A percentile compares a stretch with the other conserved stretches of the same genome.
These are phyloP conservation scores for Anthopleura xanthogrammica DNA, from an alignment of 92 coral and sea anemone species.

Conservation along the genomic window DNA sequence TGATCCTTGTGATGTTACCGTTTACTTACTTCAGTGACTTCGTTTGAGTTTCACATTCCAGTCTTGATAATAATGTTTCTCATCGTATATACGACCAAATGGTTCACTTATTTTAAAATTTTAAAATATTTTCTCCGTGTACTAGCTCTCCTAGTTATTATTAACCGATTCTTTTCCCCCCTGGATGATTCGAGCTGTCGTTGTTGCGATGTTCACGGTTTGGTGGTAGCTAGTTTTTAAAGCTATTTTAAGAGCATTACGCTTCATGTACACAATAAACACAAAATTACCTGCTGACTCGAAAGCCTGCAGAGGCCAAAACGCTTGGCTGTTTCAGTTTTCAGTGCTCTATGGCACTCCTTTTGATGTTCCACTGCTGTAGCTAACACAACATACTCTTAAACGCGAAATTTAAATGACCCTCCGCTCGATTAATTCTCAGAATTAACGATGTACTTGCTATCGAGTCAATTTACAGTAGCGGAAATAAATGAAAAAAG, in stretches of 20 bases:
- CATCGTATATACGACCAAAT: too few species aligned
- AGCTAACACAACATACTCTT: background rate
- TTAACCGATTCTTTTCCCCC: background rate
- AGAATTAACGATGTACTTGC: too few species aligned
- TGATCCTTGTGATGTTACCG: background rate
- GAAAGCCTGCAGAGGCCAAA: background rate
- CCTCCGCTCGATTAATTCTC: too few species aligned
- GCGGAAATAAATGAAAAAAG: too few species aligned
- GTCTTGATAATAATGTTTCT: background rate
- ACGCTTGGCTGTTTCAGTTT: background rate
- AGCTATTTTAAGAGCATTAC: conserved; percentile 2
- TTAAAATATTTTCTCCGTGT: background rate
- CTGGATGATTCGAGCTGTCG: background rate
- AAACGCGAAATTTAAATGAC: too few species aligned
- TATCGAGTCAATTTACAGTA: too few species aligned
- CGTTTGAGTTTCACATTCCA: background rate
- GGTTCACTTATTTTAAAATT: too few species aligned
- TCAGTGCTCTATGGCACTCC: background rate
- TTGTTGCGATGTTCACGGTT: background rate
- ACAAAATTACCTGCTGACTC: background rate
- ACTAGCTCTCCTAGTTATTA: background rate
- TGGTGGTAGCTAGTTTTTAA: background rate
- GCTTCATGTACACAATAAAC: background rate
- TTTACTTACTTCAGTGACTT: background rate
- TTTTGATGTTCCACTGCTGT: too few species aligned